Percentiles rank a stretch among this genome's conserved stretches.
Evolutionary conservation across 1,140 invertebrate genomes (phyloP).

Genomic region (Chrysopa pallens): DNA sequence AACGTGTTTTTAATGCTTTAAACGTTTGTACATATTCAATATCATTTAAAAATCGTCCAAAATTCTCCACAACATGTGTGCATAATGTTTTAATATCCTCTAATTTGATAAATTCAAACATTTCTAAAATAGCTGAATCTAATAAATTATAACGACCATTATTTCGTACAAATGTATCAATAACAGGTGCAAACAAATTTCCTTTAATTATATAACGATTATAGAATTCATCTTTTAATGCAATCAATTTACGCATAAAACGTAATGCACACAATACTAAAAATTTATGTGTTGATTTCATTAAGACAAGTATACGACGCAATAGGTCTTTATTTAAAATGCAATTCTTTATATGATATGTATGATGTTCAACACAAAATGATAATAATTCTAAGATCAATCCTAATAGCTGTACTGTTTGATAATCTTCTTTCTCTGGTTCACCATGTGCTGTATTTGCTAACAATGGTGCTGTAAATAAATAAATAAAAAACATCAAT

Average conservation of each 20-base stretch:
- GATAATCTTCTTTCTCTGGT: conserved; percentile 83
- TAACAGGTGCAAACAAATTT: conserved; percentile 86
- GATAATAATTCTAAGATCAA: conserved; percentile 89
- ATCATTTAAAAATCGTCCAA: conserved; percentile 80
- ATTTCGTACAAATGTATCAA: conserved; percentile 91
- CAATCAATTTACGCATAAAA: conserved; percentile 93
- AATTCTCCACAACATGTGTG: conserved; percentile 87
- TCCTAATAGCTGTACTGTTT: conserved; percentile 86
- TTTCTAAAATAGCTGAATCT: conserved; percentile 96
- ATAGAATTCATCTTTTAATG: conserved; percentile 97
- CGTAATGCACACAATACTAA: conserved; percentile 88
- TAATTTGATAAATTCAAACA: conserved; percentile 97
- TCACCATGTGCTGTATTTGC: conserved; percentile 77
- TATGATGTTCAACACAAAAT: conserved; percentile 99
- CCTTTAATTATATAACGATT: conserved; percentile 90
- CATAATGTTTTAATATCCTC: conserved; percentile 94
- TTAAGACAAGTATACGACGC: conserved; percentile 82
- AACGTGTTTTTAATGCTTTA: conserved; percentile 74
- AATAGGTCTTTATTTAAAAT: conserved; percentile 94
- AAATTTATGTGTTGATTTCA: conserved; percentile 97
- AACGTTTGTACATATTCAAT: conserved; percentile 97
- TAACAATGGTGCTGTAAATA: conserved; percentile 59
- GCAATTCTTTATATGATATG: conserved; percentile 96
- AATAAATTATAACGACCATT: conserved; percentile 93
- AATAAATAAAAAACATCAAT: conserved; percentile 2